A percentile compares a stretch with the other conserved stretches of the same genome.
phyloP scores from a whole-genome alignment of 2,888 invertebrate species.

The Vesta saturnalis region DNA sequence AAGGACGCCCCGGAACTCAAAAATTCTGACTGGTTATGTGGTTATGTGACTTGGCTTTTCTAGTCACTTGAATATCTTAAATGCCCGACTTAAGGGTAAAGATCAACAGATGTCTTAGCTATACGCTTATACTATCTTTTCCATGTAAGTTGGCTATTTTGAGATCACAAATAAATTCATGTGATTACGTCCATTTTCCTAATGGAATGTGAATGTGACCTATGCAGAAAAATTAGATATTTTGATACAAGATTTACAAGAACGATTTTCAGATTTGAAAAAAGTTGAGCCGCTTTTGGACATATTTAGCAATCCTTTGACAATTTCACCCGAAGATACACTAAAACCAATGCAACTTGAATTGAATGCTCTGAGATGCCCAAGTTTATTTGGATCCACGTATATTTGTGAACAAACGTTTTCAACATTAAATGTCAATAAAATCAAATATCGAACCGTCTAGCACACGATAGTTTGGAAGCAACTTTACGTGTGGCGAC shows the following conservation, averaged over 20 bases:
- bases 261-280: background rate
- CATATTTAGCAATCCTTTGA: conserved; percentile 2
- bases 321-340: background rate
- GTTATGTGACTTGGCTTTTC: too few relatives aligned
- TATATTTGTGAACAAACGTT: conserved; percentile 9
- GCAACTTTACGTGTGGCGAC: background rate
- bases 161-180: background rate
- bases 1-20: too few relatives aligned
- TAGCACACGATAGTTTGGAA: conserved; percentile 2
- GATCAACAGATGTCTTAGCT: conserved; percentile 1
- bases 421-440: background rate
- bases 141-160: background rate
- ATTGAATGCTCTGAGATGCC: background rate
- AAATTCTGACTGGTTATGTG: too few relatives aligned
- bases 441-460: background rate
- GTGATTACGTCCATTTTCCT: background rate
- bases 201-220: background rate
- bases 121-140: background rate
- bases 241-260: conserved; percentile 2
- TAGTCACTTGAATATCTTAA: background rate
- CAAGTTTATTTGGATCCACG: conserved; percentile 1
- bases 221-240: background rate
- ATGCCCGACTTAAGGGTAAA: background rate
- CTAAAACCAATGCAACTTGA: background rate
- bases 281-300: background rate